These are phyloP conservation scores for Penaeus vannamei DNA, from an alignment of 1,140 invertebrate species.

Conservation along the genomic window DNA sequence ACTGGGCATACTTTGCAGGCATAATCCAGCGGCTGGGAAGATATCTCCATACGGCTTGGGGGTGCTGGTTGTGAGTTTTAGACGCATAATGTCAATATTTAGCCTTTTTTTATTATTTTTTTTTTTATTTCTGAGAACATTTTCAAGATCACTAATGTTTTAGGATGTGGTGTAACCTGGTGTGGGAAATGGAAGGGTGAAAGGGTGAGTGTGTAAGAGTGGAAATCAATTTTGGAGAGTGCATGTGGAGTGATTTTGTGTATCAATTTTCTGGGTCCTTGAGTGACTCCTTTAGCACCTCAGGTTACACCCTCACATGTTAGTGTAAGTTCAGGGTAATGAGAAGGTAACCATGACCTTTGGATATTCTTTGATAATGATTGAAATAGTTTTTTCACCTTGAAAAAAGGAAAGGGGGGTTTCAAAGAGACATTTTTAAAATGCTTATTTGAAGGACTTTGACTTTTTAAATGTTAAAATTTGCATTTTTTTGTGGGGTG, in stretches of 20 bases:
- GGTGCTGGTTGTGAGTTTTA: slow-evolving; percentile 67
- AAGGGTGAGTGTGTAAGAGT: slow-evolving; percentile 16
- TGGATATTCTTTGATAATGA: background rate
- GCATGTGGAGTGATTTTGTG: background rate
- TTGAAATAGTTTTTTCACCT: background rate
- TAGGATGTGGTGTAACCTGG: slow-evolving; percentile 62
- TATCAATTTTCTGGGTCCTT: background rate
- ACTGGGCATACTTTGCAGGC: slow-evolving; percentile 67
- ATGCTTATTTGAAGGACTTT: background rate
- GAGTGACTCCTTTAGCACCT: slow-evolving; percentile 12
- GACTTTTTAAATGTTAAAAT: background rate
- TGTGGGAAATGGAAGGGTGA: slow-evolving; percentile 41
- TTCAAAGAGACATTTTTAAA: background rate
- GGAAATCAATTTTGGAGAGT: slow-evolving; percentile 21
- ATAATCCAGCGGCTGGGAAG: slow-evolving; percentile 60
- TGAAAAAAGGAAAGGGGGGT: background rate
- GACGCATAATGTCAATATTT: slow-evolving; percentile 63
- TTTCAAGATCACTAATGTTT: slow-evolving; percentile 60
- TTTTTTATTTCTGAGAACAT: slow-evolving; percentile 37
- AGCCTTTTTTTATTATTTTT: slow-evolving; percentile 47
- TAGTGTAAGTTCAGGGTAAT: slow-evolving; percentile 54
- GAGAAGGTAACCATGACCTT: slow-evolving; percentile 49
- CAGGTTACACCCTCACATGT: slow-evolving; percentile 62
- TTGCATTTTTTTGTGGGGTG: background rate
- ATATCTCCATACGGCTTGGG: slow-evolving; percentile 47